Percentiles rank a stretch among this genome's conserved stretches.
Conservation (phyloP, 23 tunicate genomes). For the Phallusia fumigata region DNA sequence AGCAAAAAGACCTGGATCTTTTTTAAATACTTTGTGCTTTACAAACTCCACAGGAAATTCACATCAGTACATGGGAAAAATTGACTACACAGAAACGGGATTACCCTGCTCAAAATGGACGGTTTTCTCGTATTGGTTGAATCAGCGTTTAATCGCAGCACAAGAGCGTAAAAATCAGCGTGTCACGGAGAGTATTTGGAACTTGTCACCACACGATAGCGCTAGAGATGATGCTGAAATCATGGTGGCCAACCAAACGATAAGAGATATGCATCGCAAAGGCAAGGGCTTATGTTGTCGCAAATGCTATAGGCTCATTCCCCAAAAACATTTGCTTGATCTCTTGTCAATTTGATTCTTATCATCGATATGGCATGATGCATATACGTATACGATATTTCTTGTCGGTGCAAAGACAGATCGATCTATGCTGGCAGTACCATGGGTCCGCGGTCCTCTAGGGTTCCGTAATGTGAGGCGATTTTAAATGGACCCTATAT, state of each 20-base stretch:
- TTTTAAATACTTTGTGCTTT: no score
- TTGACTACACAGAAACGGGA: constrained; percentile 23
- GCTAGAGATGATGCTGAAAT: constrained; percentile 5
- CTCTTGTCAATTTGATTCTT: no score
- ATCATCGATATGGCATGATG: no score
- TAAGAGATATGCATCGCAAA: constrained; percentile 14
- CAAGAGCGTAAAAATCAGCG: background rate
- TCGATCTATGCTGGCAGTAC: no score
- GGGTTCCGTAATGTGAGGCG: no score
- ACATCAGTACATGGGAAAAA: constrained; percentile 2
- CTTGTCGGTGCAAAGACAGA: no score
- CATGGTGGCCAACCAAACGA: constrained; percentile 1
- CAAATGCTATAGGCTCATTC: no score
- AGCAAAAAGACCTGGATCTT: no score
- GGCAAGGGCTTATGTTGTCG: constrained; percentile 10
- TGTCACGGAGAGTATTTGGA: background rate
- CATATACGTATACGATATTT: no score
- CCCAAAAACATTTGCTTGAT: no score
- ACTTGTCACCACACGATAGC: background rate
- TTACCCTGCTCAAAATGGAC: constrained; percentile 28
- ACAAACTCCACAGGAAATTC: constrained; percentile 13
- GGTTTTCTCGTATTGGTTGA: constrained; percentile 13
- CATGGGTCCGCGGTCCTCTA: no score
- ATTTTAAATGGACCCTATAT: no score
- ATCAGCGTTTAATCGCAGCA: background rate